These are phyloP conservation scores for Drosophila nr. perissopoda DNA, from an alignment of 2,888 invertebrate species.

Conservation along the genomic window DNA sequence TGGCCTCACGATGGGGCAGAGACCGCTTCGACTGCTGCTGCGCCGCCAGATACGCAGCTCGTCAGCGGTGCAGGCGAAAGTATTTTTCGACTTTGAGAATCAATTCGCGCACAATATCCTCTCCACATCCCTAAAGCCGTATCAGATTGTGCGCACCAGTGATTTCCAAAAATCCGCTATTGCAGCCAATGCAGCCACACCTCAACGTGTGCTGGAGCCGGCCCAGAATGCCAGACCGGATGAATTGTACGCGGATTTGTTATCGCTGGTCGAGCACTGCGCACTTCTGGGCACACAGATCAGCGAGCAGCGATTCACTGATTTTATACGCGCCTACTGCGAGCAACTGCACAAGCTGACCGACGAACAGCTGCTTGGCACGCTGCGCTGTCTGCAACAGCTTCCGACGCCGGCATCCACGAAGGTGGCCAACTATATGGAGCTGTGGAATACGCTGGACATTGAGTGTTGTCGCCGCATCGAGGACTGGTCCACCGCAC, in stretches of 20 bases:
- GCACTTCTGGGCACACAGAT: slow-evolving; percentile 56
- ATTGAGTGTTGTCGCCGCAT: slow-evolving; percentile 87
- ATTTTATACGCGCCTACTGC: slow-evolving; percentile 81
- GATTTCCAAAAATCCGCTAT: neutral
- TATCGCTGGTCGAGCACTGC: slow-evolving; percentile 71
- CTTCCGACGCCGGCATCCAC: slow-evolving; percentile 86
- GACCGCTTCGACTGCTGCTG: neutral
- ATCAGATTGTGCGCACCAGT: slow-evolving; percentile 66
- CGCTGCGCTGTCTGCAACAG: slow-evolving; percentile 86
- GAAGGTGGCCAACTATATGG: slow-evolving; percentile 87
- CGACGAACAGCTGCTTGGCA: slow-evolving; percentile 86
- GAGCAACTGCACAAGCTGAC: slow-evolving; percentile 86
- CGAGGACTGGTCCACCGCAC: slow-evolving; percentile 86
- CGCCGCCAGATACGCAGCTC: slow-evolving; percentile 48
- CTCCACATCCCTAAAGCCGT: slow-evolving; percentile 70
- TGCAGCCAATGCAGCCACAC: neutral
- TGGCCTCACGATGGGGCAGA: slow-evolving; percentile 21
- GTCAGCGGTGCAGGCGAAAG: slow-evolving; percentile 50
- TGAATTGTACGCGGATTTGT: slow-evolving; percentile 66
- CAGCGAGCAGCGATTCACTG: slow-evolving; percentile 72
- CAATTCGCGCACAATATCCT: slow-evolving; percentile 81
- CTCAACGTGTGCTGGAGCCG: slow-evolving; percentile 45
- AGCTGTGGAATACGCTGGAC: slow-evolving; percentile 89
- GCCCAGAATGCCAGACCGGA: slow-evolving; percentile 5
- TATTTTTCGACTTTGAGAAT: slow-evolving; percentile 82